Conservation (phyloP, 2,797 vertebrate species). For the Lates japonicus region DNA sequence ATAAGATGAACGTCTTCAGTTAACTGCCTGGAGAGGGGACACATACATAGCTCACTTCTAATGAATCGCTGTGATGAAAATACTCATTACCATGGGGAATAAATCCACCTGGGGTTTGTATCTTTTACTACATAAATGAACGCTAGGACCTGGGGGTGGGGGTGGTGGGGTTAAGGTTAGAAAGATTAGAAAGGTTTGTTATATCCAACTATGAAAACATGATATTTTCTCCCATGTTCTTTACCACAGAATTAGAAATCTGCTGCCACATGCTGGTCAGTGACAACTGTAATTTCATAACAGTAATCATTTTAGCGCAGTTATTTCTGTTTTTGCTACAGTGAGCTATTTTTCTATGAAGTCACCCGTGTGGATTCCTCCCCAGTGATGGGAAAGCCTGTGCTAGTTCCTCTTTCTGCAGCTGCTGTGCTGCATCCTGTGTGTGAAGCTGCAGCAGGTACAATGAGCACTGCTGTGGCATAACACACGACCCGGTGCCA, state of each 20-base stretch:
- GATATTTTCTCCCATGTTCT: not conserved
- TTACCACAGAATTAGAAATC: not conserved
- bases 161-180: not conserved
- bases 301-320: not conserved
- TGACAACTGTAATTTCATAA: not conserved
- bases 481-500: slow-evolving; percentile 34
- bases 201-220: not conserved
- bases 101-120: not conserved
- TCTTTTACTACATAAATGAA: not conserved
- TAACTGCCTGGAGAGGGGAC: slow-evolving; percentile 7
- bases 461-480: slow-evolving; percentile 15
- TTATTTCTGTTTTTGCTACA: slow-evolving; percentile 35
- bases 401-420: slow-evolving; percentile 64
- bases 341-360: slow-evolving; percentile 48
- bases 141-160: too few species aligned
- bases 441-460: slow-evolving; percentile 57
- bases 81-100: not conserved
- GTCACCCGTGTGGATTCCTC: slow-evolving; percentile 56
- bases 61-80: not conserved
- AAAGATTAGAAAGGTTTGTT: not conserved
- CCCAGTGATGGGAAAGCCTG: slow-evolving; percentile 53
- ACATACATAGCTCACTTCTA: slow-evolving; percentile 10
- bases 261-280: not conserved
- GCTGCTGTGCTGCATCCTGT: slow-evolving; percentile 63
- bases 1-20: slow-evolving; percentile 31